Evolutionary conservation across 2,888 invertebrate genomes (phyloP).

Genomic region (Urechis unicinctus): DNA sequence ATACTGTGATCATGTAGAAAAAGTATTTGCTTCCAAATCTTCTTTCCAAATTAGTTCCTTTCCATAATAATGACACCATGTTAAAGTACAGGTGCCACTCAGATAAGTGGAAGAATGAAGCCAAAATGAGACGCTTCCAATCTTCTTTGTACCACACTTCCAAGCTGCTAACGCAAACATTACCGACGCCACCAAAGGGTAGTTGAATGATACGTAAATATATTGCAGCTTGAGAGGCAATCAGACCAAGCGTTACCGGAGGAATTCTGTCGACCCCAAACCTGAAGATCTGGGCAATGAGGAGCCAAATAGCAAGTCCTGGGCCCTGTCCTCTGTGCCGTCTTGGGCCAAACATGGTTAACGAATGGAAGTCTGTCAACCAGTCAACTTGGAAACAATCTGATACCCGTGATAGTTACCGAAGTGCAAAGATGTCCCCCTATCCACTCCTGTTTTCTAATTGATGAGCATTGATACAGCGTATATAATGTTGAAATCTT

Average conservation of each 20-base stretch:
- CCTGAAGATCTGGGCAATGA: slow-evolving; percentile 17
- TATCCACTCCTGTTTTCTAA: too few relatives aligned
- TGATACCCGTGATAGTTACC: too few relatives aligned
- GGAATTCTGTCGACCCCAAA: slow-evolving; percentile 51
- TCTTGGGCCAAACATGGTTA: slow-evolving; percentile 5
- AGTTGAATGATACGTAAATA: slow-evolving; percentile 40
- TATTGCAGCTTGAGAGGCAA: slow-evolving; percentile 52
- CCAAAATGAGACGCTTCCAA: slow-evolving; percentile 51
- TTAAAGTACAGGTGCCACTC: slow-evolving; percentile 64
- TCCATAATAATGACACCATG: slow-evolving; percentile 60
- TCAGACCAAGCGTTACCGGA: slow-evolving; percentile 55
- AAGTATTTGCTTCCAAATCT: slow-evolving; percentile 57
- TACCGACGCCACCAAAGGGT: slow-evolving; percentile 26
- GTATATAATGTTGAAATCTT: too few relatives aligned
- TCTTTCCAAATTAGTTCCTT: slow-evolving; percentile 46
- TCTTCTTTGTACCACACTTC: slow-evolving; percentile 48
- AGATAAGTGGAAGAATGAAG: slow-evolving; percentile 59
- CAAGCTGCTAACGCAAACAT: slow-evolving; percentile 57
- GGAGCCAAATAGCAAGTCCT: slow-evolving; percentile 9
- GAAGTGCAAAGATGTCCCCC: too few relatives aligned
- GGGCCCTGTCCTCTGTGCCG: slow-evolving; percentile 3
- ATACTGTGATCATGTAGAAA: slow-evolving; percentile 53
- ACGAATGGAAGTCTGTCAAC: neutral
- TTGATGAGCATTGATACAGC: too few relatives aligned
- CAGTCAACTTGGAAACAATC: too few relatives aligned